Base-by-base conservation (phyloP, 2,888 invertebrate genomes). In the Nephrocerus scutellatus region DNA sequence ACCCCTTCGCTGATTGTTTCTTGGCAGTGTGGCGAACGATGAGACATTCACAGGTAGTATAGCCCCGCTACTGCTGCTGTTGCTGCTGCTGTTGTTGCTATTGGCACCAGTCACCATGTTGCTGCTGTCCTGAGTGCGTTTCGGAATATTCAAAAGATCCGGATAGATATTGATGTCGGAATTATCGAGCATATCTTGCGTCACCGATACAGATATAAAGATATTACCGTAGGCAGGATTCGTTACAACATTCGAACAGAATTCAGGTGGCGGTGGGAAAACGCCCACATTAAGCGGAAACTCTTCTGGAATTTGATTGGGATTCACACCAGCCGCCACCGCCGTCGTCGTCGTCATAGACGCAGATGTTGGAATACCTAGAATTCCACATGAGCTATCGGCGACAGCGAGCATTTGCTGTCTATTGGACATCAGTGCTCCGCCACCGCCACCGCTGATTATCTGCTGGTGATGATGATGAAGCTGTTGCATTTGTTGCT, bases 161-260 rank as follows among this genome's bases (percentile, higher is more conserved):
- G 88, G 88, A 66, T 85, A 87, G 59, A 85, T 79, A 43, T 81
- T 78, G 31, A 76, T 72, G 56, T 74, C 74, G 48, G 76, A 71
- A 21, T 75, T 73, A 40, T 69, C 68, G 25, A 69, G 53, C 53
- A 81, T 74, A 46, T 87, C 84, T 67, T 85, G 84, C 43, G 79
- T 79, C 52, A 82, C 74, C 8, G 81, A 80, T 33, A 87, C 86
- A 46, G 87, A 86, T 66, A 88, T 87, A 70, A 86, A 87, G 55
- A 88, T 86, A 62, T 86, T 88, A 20, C 68, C 68, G 41, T 66
- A 68, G 3, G 63, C 57, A 13, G 68, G 66, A 52, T 68, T 67
- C 31, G 62, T 53, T 25, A 67, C 64, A 31, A 68, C 63, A 44
- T 66, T 68, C 18, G 68, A 67, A 49, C 69, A 76, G 56, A 79